Conservation (phyloP, 37 sponge, comb jelly and placozoan genomes). For the Oopsacas minuta region DNA sequence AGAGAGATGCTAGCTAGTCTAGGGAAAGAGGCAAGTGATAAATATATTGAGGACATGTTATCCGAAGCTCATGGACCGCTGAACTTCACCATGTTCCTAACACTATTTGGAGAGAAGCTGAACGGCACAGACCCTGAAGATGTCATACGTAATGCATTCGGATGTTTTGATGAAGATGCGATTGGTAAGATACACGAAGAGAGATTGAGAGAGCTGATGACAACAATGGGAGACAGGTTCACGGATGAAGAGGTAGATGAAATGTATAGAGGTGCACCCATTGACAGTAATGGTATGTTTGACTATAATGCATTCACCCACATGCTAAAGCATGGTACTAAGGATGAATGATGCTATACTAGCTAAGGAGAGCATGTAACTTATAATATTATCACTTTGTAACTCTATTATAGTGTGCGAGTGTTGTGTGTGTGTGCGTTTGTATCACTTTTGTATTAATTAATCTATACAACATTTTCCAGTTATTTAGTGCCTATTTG, state of each 20-base stretch:
- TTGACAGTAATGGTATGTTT: slow-evolving; percentile 76
- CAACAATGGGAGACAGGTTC: slow-evolving; percentile 89
- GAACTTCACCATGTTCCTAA: slow-evolving; percentile 99
- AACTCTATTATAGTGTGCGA: not conserved
- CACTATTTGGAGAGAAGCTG: slow-evolving; percentile 93
- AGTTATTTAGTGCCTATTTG: too few species aligned
- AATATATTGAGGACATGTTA: slow-evolving; percentile 74
- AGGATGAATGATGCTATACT: slow-evolving; percentile 55
- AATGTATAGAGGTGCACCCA: slow-evolving; percentile 87
- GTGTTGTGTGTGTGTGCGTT: not conserved
- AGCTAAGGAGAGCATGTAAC: not conserved
- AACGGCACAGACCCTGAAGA: slow-evolving; percentile 98
- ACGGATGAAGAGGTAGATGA: slow-evolving; percentile 84
- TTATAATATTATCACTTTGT: slow-evolving; percentile 17
- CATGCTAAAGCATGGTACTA: slow-evolving; percentile 92
- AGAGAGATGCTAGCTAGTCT: slow-evolving; percentile 85
- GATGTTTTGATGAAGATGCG: slow-evolving; percentile 92
- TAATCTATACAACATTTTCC: too few species aligned
- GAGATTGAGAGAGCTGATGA: slow-evolving; percentile 75
- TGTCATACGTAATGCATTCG: slow-evolving; percentile 96
- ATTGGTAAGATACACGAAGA: slow-evolving; percentile 87
- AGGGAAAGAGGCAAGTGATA: slow-evolving; percentile 84
- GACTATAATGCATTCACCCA: slow-evolving; percentile 92
- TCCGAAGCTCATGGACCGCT: slow-evolving; percentile 89
- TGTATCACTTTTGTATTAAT: not conserved